Evolutionary conservation across 2,888 invertebrate species (phyloP).

Genomic region (Oscheius sp.): DNA sequence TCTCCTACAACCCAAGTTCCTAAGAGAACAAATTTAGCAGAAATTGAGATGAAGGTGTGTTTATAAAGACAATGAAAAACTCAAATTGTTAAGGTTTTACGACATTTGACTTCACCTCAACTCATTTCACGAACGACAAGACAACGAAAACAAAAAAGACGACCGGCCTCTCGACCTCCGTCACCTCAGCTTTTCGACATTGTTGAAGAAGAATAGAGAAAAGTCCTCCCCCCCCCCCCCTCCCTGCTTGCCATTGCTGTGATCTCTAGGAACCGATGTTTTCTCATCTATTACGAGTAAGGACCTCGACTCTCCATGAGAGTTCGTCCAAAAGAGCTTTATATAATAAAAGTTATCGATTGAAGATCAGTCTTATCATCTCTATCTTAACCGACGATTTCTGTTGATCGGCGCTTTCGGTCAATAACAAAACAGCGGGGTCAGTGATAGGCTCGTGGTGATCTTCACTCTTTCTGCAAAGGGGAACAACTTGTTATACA

Average conservation of each 20-base stretch:
- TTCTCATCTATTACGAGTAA: conserved; percentile 12
- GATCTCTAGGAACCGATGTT: conserved; percentile 16
- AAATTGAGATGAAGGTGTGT: conserved; percentile 49
- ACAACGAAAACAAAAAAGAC: conserved; percentile 46
- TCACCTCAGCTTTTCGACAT: conserved; percentile 69
- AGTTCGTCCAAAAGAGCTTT: conserved; percentile 8
- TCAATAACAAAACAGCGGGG: conserved; percentile 20
- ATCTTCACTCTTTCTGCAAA: conserved; percentile 16
- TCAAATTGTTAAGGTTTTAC: conserved; percentile 59
- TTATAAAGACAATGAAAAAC: not conserved
- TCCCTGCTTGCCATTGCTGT: no score
- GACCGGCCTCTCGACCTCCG: conserved; percentile 64
- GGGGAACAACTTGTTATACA: no score
- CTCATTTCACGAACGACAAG: conserved; percentile 34
- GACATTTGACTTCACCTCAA: conserved; percentile 66
- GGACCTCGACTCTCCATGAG: conserved; percentile 6
- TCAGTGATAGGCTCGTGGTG: no score
- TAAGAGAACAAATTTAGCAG: conserved; percentile 38
- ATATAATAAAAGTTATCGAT: conserved; percentile 2
- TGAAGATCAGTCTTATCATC: conserved; percentile 8
- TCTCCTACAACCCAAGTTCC: not conserved
- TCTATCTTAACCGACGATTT: conserved; percentile 11
- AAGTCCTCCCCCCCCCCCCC: conserved; percentile 4
- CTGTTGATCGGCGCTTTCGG: conserved; percentile 11
- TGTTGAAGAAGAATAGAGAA: conserved; percentile 52